Percentiles rank a stretch among this genome's conserved stretches.
phyloP scores from a whole-genome alignment of 2,888 invertebrate species.

The Orgyia antiqua region DNA sequence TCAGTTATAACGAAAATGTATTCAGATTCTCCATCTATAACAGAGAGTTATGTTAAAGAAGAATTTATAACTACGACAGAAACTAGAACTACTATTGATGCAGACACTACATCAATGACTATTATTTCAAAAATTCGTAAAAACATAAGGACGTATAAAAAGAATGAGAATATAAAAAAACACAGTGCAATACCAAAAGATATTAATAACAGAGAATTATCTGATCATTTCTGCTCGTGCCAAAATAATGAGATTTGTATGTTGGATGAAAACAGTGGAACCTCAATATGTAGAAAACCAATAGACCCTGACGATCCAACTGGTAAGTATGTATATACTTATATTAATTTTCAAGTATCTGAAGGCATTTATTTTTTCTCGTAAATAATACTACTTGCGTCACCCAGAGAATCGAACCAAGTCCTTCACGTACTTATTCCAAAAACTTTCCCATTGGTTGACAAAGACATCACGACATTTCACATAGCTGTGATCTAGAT shows the following conservation, averaged over 20 bases:
- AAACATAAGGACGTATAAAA: constrained; percentile 66
- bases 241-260: constrained; percentile 80
- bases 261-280: constrained; percentile 78
- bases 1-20: constrained; percentile 44
- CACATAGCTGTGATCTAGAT: no score
- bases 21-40: constrained; percentile 32
- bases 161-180: constrained; percentile 37
- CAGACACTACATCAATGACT: constrained; percentile 39
- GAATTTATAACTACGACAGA: constrained; percentile 37
- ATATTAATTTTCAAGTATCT: no score
- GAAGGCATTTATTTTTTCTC: no score
- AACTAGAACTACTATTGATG: constrained; percentile 24
- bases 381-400: no score
- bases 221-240: constrained; percentile 71
- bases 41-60: constrained; percentile 22
- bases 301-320: constrained; percentile 78
- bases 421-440: no score
- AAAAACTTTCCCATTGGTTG: no score
- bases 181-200: constrained; percentile 47
- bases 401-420: no score
- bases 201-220: constrained; percentile 55
- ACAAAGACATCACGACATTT: no score
- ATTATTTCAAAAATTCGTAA: constrained; percentile 61
- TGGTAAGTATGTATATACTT: constrained; percentile 51
- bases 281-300: constrained; percentile 74